Evolutionary conservation across 2,113 vertebrate species (phyloP).

Genomic region (Tragulus kanchil): DNA sequence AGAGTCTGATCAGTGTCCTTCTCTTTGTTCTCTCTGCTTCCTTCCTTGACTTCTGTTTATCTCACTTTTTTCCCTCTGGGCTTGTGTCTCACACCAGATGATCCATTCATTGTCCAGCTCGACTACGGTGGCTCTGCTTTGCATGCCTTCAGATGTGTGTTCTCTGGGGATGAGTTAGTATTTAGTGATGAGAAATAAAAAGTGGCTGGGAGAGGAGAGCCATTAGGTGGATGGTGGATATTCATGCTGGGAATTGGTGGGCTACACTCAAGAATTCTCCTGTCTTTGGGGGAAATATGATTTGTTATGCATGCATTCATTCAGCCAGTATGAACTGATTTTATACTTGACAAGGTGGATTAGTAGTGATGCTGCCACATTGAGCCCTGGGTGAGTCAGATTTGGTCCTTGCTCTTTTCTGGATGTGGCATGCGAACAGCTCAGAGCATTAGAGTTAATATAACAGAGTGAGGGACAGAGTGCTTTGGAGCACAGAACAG

Average conservation of each 20-base stretch:
- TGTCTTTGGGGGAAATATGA: not conserved
- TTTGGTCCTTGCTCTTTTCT: conserved; percentile 60
- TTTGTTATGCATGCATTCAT: conserved; percentile 21
- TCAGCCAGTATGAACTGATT: conserved; percentile 39
- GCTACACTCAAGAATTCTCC: not conserved
- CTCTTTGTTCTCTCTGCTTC: not conserved
- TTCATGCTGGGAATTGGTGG: conserved; percentile 1
- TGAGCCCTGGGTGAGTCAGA: conserved; percentile 9
- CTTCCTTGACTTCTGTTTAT: not conserved
- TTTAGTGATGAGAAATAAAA: not conserved
- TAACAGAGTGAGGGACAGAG: conserved; percentile 16
- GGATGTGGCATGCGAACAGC: conserved; percentile 55
- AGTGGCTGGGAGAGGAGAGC: not conserved
- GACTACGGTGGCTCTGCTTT: not conserved
- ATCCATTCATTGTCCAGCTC: not conserved
- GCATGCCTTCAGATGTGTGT: not conserved
- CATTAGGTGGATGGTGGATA: not conserved
- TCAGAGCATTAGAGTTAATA: conserved; percentile 49
- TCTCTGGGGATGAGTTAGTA: not conserved
- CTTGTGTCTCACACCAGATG: not conserved
- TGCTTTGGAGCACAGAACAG: conserved; percentile 38
- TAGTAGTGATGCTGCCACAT: not conserved
- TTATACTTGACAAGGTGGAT: conserved; percentile 19
- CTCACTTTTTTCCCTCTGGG: not conserved
- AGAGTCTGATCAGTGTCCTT: not conserved